Percentiles rank a stretch among this genome's conserved stretches.
Conservation (phyloP, 1,140 invertebrate species). For the Drosophila leontia region DNA sequence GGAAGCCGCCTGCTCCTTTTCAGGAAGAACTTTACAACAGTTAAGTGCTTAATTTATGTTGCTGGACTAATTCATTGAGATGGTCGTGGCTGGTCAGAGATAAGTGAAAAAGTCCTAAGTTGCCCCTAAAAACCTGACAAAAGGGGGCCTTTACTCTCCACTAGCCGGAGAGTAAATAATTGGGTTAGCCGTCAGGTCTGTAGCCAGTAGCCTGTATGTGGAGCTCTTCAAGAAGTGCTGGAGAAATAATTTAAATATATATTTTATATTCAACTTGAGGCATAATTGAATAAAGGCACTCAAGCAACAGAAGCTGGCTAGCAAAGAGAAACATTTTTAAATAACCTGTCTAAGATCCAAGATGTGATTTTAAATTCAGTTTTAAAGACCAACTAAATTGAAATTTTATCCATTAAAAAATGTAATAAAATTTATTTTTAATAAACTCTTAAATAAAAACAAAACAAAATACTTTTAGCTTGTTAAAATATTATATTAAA, state of each 20-base stretch:
- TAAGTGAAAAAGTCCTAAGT: slow-evolving; percentile 29
- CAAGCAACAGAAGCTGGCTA: neutral
- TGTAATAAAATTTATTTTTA: neutral
- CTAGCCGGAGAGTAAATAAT: slow-evolving; percentile 20
- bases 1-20: slow-evolving; percentile 13
- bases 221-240: neutral
- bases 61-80: slow-evolving; percentile 56
- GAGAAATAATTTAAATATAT: slow-evolving; percentile 7
- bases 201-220: neutral
- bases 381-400: neutral
- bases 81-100: slow-evolving; percentile 34
- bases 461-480: no score
- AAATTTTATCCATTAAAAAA: neutral
- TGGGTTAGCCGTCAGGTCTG: slow-evolving; percentile 14
- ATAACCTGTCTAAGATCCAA: neutral
- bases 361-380: neutral
- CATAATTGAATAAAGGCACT: slow-evolving; percentile 18
- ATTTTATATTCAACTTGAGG: slow-evolving; percentile 10
- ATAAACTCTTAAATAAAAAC: neutral
- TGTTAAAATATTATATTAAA: no score
- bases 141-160: neutral
- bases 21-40: slow-evolving; percentile 48
- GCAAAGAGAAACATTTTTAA: neutral
- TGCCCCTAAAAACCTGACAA: slow-evolving; percentile 12
- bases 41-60: slow-evolving; percentile 72